Evolutionary conservation across 2,888 invertebrate genomes (phyloP), one percentile per base, ranked within the genome.

Genomic region (Andricus curvator): DNA sequence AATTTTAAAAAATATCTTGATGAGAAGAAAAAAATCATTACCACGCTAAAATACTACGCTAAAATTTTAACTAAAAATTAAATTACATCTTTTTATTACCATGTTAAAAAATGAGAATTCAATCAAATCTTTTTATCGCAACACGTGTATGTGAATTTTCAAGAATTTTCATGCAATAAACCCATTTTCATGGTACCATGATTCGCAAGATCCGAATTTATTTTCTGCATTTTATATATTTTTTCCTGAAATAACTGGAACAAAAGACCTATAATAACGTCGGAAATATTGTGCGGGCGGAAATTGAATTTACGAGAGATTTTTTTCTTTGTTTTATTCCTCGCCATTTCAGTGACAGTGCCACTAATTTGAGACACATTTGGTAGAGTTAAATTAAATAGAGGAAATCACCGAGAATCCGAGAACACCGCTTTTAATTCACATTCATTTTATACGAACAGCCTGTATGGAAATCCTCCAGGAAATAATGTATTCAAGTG

Each of bases 221-320:
- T 48, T 70, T 70, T 51, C 51, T 70, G 29, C 70, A 29, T 70
- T 51, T 17, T 15, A 48, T 41, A 48, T 48, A 15, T 48, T 68
- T 68, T 48, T 17, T 0, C 3, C 20, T 4, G 1, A 13, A 44
- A 48, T 33, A 70, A 70, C 29, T 20, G 48, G 29, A 70, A 70
- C 70, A 70, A 70, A 51, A 25, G 51, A 70, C 29, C 48, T 70
- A 25, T 25, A 70, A 70, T 70, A 48, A 70, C 48, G 29, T 51
- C 48, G 25, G 20, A 29, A 70, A 70, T 51, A 70, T 48, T 70
- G 44, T 51, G 48, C 11, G 20, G 70, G 6, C 29, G 29, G 48
- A 70, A 70, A 51, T 70, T 51, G 48, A 70, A 51, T 70, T 70
- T 70, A 70, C 48, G 70, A 70, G 70, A 51, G 20, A 29, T 56